Percentiles rank a stretch among this genome's conserved stretches.
Conservation (phyloP, 1,140 invertebrate genomes). For the Cydia pomonella region DNA sequence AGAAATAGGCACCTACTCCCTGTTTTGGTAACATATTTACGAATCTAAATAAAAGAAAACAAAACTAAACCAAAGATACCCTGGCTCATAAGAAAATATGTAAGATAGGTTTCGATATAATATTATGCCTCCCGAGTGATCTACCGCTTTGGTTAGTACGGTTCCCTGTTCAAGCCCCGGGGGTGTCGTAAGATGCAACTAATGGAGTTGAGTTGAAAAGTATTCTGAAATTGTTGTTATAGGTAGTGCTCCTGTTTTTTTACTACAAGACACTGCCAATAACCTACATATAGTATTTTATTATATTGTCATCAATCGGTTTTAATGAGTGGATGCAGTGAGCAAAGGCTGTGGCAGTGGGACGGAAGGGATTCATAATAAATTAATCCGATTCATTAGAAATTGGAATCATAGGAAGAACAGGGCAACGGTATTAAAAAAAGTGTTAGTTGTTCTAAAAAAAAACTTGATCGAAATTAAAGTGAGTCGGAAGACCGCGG, state of each 20-base stretch:
- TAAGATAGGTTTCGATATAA: background rate
- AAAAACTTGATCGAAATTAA: no score
- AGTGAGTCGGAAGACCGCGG: no score
- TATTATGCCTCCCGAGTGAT: background rate
- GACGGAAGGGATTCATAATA: no score
- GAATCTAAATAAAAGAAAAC: background rate
- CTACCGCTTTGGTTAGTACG: background rate
- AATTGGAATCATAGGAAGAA: no score
- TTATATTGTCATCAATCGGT: no score
- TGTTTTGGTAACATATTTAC: conserved; percentile 13
- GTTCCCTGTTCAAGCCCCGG: background rate
- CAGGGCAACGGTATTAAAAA: no score
- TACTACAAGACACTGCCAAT: background rate
- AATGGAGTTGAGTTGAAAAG: background rate
- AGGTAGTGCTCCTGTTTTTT: background rate
- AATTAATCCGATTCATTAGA: no score
- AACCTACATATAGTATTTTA: background rate
- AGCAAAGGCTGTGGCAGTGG: no score
- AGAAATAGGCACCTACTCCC: no score
- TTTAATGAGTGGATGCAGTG: no score
- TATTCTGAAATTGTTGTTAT: background rate
- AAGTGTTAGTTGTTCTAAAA: no score
- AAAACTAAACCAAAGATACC: background rate
- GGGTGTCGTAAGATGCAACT: conserved; percentile 10
- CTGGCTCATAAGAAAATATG: background rate